Evolutionary conservation across 2,797 vertebrate species (phyloP).

Genomic region (Micrastur ruficollis): DNA sequence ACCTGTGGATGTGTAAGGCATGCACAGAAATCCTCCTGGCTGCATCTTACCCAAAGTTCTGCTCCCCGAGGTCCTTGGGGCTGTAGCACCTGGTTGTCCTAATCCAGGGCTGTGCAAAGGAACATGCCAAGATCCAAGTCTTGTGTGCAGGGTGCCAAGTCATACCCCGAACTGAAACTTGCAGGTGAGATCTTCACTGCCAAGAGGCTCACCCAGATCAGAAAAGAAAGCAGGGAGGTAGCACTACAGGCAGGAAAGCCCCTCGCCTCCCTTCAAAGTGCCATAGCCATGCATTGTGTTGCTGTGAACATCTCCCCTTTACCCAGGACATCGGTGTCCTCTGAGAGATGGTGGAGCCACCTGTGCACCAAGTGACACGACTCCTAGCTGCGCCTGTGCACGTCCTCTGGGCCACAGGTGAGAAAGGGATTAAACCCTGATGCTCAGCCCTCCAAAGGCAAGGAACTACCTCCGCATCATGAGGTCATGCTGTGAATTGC

Average conservation of each 20-base stretch:
- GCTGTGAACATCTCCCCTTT: background rate
- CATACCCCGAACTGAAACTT: background rate
- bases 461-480: background rate
- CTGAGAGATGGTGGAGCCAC: background rate
- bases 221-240: background rate
- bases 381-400: rapidly evolving
- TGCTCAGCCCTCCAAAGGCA: background rate
- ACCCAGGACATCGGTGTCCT: background rate
- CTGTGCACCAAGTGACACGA: background rate
- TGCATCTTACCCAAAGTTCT: background rate
- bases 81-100: background rate
- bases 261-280: background rate
- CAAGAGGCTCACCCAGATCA: background rate
- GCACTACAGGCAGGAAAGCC: background rate
- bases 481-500: background rate
- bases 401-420: background rate
- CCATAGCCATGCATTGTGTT: rapidly evolving
- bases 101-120: background rate
- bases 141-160: background rate
- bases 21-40: background rate
- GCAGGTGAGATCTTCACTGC: rapidly evolving
- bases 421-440: background rate
- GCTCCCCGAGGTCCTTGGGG: background rate
- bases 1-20: background rate
- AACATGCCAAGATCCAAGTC: rapidly evolving